These are phyloP conservation scores for Callyntrura sp. DNA, from an alignment of 2,888 invertebrate genomes.

Conservation along the genomic window DNA sequence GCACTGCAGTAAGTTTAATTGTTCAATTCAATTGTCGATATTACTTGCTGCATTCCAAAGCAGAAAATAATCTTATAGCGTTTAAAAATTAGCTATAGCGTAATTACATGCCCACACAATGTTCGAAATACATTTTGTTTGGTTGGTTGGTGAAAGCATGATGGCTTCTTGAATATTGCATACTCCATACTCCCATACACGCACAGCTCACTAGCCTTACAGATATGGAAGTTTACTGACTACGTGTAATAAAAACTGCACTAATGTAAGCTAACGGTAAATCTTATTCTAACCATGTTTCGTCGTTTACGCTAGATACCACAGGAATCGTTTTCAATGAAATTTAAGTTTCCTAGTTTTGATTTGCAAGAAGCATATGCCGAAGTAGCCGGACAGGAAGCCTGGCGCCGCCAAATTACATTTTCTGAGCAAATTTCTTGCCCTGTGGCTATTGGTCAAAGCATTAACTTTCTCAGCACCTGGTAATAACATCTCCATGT, in stretches of 20 bases:
- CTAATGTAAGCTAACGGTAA: not conserved
- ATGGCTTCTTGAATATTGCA: too few relatives aligned
- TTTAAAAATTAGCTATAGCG: too few relatives aligned
- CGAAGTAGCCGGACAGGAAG: not conserved
- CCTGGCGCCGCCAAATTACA: not conserved
- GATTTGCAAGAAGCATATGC: slow-evolving; percentile 14
- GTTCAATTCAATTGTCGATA: too few relatives aligned
- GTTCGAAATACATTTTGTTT: too few relatives aligned
- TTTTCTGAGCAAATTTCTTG: not conserved
- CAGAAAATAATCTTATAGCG: not conserved
- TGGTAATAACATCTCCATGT: slow-evolving; percentile 41
- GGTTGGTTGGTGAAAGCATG: too few relatives aligned
- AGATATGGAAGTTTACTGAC: too few relatives aligned
- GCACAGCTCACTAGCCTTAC: too few relatives aligned
- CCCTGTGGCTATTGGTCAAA: slow-evolving; percentile 22
- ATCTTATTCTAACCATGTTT: not conserved
- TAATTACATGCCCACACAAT: too few relatives aligned
- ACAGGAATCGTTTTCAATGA: slow-evolving; percentile 36
- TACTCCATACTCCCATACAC: too few relatives aligned
- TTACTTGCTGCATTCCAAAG: too few relatives aligned
- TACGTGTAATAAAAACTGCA: too few relatives aligned
- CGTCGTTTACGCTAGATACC: not conserved
- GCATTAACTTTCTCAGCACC: not conserved
- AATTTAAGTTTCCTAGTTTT: slow-evolving; percentile 15
- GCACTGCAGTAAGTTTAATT: too few relatives aligned